Evolutionary conservation across 2,797 vertebrate genomes (phyloP).

Genomic region (Protosalanx chinensis): DNA sequence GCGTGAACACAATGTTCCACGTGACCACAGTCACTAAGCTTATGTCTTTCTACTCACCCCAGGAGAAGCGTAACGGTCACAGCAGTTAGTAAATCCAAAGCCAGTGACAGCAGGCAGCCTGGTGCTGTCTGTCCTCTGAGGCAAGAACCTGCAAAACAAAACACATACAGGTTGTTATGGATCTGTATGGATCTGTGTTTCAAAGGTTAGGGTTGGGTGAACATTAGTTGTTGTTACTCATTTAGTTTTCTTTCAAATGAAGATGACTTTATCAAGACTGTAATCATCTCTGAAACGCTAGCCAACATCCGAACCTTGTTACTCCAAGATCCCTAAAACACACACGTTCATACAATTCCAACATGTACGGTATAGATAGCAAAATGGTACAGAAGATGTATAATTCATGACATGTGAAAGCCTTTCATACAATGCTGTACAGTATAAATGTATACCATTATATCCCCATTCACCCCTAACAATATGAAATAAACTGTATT

Average conservation of each 20-base stretch:
- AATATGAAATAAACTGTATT: too few species aligned
- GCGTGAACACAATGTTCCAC: neutral
- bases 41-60: neutral
- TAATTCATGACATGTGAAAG: too few species aligned
- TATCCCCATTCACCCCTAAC: too few species aligned
- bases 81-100: constrained; percentile 2
- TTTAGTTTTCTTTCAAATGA: neutral
- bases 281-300: neutral
- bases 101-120: neutral
- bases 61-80: neutral
- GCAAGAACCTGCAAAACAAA: neutral
- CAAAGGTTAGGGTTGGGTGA: neutral
- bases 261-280: neutral
- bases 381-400: neutral
- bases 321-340: too few species aligned
- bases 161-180: neutral
- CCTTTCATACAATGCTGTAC: too few species aligned
- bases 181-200: neutral
- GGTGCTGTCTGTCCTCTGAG: neutral
- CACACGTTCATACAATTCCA: too few species aligned
- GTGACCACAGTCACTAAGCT: neutral
- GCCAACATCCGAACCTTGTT: too few species aligned
- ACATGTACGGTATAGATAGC: neutral
- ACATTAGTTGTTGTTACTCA: neutral
- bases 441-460: too few species aligned